These are phyloP conservation scores for Thalpophila matura DNA, from an alignment of 2,888 invertebrate genomes.

Conservation along the genomic window DNA sequence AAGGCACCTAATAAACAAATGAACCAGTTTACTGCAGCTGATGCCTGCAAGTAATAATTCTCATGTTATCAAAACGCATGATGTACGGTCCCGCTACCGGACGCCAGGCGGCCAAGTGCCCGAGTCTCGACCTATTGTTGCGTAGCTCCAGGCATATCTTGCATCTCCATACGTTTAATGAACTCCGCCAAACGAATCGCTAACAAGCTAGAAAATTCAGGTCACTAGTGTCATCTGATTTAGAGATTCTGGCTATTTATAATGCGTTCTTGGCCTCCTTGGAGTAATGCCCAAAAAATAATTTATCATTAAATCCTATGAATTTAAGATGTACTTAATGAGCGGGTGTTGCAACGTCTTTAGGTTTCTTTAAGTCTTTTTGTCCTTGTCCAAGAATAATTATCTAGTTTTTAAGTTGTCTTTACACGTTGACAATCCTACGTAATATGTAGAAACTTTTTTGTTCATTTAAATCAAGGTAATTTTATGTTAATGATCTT, in stretches of 20 bases:
- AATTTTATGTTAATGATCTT: slow-evolving; percentile 21
- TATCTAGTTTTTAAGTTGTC: neutral
- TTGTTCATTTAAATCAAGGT: slow-evolving; percentile 28
- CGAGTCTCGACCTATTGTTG: slow-evolving; percentile 61
- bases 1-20: too few relatives aligned
- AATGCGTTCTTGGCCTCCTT: slow-evolving; percentile 57
- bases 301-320: neutral
- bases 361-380: neutral
- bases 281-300: slow-evolving; percentile 27
- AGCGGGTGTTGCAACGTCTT: slow-evolving; percentile 20
- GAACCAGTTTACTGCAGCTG: neutral
- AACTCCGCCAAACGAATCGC: slow-evolving; percentile 52
- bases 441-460: slow-evolving; percentile 2
- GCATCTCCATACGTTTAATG: slow-evolving; percentile 62
- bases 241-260: slow-evolving; percentile 24
- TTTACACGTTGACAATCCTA: neutral
- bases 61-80: slow-evolving; percentile 31
- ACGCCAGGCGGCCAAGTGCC: slow-evolving; percentile 5
- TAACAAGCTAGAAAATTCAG: slow-evolving; percentile 62
- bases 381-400: slow-evolving; percentile 5
- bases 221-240: slow-evolving; percentile 59
- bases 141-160: slow-evolving; percentile 63
- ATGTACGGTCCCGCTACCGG: slow-evolving; percentile 37
- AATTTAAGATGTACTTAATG: neutral
- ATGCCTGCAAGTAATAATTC: slow-evolving; percentile 18